Evolutionary conservation across 2,113 vertebrate species (phyloP), one percentile per base, ranked within the genome.

Genomic region (Guaruba guarouba): DNA sequence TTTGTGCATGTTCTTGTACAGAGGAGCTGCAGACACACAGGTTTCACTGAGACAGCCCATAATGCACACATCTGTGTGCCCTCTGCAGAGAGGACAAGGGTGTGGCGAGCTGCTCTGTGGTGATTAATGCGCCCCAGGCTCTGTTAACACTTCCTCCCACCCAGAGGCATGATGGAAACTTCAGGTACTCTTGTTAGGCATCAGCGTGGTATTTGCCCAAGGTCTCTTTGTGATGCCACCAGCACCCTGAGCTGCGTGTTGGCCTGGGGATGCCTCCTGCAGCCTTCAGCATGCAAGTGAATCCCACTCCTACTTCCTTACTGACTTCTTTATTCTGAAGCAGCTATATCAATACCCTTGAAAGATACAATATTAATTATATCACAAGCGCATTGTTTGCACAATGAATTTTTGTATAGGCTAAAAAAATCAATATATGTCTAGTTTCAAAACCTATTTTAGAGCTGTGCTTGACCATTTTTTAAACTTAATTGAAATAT

Each of bases 251-350:
- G 43, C 41, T 48, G 13, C 7, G 43, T 5, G 2, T 6, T 29
- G 23, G 31, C 52, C 29, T 35, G 14, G 7, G 25, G 23, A 27
- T 8, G 35, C 55, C 29, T 39, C 14, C 61, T 2, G 3, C 19
- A 23, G 1, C 39, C 11, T n/a, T 11, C 6, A 4, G 33, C 6
- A 20, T 1, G 4, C 16, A 24, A 20, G 57, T 28, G n/a, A 17
- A 41, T 46, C 14, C 24, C 7, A 0, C 43, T 73, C 5, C 0
- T 2, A 0, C 23, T 28, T 41, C 51, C 23, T 17, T 61, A 6
- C 52, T 17, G 9, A n/a, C 8, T 28, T 24, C 52, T 55, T 73
- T 61, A 54, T 68, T n/a, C 67, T 12, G 67, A 27, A 54, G 61
- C 37, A 19, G 28, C 25, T 33, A 18, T 31, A 51, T 23, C 41